phyloP scores from a whole-genome alignment of 2,888 invertebrate species.

The Drosophila pseudotakahashii region DNA sequence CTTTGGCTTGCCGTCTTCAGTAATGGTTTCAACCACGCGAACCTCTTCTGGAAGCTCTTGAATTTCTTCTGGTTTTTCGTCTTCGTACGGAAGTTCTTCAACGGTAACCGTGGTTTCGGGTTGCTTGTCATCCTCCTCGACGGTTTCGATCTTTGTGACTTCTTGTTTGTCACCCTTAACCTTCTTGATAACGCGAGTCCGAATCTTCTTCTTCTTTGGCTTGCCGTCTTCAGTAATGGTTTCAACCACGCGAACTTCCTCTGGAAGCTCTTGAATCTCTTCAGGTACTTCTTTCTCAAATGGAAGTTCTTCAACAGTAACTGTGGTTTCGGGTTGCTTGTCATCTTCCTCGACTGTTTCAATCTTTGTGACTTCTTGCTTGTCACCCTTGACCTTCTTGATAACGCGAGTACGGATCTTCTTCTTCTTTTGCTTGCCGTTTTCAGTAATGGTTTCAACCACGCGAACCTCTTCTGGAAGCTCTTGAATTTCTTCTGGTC shows the following conservation, averaged over 20 bases:
- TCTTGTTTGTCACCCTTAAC: conserved; percentile 51
- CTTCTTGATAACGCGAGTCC: conserved; percentile 51
- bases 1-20: conserved; percentile 7
- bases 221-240: conserved; percentile 1
- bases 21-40: neutral
- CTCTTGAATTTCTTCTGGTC: conserved; percentile 19
- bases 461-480: conserved; percentile 37
- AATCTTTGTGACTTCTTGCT: conserved; percentile 46
- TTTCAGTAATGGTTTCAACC: conserved; percentile 2
- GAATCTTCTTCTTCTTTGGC: conserved; percentile 29
- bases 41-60: conserved; percentile 5
- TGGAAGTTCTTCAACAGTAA: neutral
- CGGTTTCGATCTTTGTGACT: conserved; percentile 51
- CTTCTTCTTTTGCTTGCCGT: conserved; percentile 6
- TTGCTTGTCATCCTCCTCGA: conserved; percentile 4
- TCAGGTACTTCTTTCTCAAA: neutral
- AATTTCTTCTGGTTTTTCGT: neutral
- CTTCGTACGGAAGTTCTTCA: neutral
- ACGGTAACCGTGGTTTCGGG: conserved; percentile 2
- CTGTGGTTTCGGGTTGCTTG: conserved; percentile 7
- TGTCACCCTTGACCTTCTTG: conserved; percentile 43
- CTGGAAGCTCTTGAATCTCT: conserved; percentile 1
- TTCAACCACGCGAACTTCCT: conserved; percentile 1
- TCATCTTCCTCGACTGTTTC: conserved; percentile 47
- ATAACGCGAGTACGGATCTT: conserved; percentile 1